Evolutionary conservation across 1,140 invertebrate genomes (phyloP).

Genomic region (Drosophila miranda): DNA sequence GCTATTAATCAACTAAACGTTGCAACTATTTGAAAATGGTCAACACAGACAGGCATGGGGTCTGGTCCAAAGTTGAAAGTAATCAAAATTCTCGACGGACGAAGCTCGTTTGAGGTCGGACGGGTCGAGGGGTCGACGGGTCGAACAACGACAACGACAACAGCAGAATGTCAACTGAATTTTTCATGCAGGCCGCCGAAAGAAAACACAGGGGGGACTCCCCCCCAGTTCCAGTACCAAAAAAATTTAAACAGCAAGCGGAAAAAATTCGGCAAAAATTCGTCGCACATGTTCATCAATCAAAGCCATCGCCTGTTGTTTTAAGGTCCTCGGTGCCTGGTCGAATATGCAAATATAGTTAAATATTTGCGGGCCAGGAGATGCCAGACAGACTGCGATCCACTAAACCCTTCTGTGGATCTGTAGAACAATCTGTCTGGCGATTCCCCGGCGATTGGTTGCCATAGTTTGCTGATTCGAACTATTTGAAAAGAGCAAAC

Average conservation of each 20-base stretch:
- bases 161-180: slow-evolving; percentile 62
- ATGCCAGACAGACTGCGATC: neutral
- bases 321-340: slow-evolving; percentile 1
- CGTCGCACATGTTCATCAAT: slow-evolving; percentile 75
- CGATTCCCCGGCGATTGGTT: slow-evolving; percentile 35
- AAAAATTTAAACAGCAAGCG: slow-evolving; percentile 23
- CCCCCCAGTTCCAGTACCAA: neutral
- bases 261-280: slow-evolving; percentile 39
- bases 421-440: no score
- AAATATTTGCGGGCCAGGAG: slow-evolving; percentile 4
- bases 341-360: slow-evolving; percentile 39
- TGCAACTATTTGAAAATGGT: slow-evolving; percentile 74
- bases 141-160: slow-evolving; percentile 6
- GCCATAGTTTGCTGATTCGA: slow-evolving; percentile 26
- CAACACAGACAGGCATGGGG: slow-evolving; percentile 27
- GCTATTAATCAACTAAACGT: slow-evolving; percentile 80
- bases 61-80: slow-evolving; percentile 69
- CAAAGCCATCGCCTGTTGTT: slow-evolving; percentile 60
- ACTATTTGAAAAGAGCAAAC: slow-evolving; percentile 22
- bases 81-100: slow-evolving; percentile 68
- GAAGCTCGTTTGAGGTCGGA: slow-evolving; percentile 9
- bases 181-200: slow-evolving; percentile 24
- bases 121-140: neutral
- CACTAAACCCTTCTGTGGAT: neutral
- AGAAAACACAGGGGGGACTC: neutral